Evolutionary conservation across 1,140 invertebrate genomes (phyloP).

Genomic region (Nixonia krombeini): DNA sequence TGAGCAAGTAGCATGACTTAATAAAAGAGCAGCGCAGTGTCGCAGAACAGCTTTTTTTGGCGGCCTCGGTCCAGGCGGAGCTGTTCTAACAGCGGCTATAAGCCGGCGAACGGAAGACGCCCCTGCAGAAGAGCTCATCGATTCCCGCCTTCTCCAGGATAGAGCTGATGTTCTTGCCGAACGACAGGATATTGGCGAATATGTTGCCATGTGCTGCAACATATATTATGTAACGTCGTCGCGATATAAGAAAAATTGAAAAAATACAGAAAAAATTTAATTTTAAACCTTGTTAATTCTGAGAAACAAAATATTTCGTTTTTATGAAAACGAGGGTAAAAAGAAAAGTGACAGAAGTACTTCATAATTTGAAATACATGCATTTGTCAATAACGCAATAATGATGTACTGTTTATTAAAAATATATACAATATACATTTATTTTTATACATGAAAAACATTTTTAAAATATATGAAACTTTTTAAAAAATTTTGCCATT

Average conservation of each 20-base stretch:
- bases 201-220: conserved; percentile 74
- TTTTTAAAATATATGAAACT: no score
- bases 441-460: no score
- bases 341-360: no score
- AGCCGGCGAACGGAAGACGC: conserved; percentile 78
- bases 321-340: no score
- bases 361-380: no score
- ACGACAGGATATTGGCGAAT: conserved; percentile 75
- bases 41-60: conserved; percentile 70
- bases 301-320: no score
- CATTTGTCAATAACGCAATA: no score
- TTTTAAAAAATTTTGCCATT: no score
- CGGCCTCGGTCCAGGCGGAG: conserved; percentile 68
- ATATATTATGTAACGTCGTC: background rate
- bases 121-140: conserved; percentile 78
- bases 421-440: no score
- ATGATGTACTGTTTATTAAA: no score
- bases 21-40: conserved; percentile 74
- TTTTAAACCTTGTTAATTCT: no score
- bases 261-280: no score
- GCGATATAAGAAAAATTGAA: background rate
- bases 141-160: conserved; percentile 74
- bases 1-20: conserved; percentile 75
- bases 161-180: conserved; percentile 68
- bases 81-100: conserved; percentile 74